Conservation (phyloP, 2,888 invertebrate genomes). For the Stegana nigrithorax region DNA sequence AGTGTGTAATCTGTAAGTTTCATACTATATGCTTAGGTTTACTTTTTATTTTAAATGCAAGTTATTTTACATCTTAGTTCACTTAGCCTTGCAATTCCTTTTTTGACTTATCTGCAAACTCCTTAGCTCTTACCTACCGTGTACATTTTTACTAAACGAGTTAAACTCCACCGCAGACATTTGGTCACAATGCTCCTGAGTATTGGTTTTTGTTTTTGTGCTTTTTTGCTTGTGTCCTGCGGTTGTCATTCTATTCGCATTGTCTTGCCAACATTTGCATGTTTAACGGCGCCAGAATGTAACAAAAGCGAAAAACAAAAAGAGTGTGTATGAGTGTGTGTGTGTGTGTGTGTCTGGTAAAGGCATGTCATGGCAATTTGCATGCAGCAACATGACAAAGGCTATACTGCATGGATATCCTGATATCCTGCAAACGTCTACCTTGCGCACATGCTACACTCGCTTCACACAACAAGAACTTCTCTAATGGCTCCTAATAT, state of each 20-base stretch:
- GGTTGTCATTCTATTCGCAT: not conserved
- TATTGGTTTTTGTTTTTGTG: constrained; percentile 48
- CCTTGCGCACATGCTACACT: constrained; percentile 13
- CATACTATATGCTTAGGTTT: too few species aligned
- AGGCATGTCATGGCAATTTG: constrained; percentile 60
- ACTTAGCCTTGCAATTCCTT: too few species aligned
- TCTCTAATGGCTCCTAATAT: constrained; percentile 54
- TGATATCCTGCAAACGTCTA: not conserved
- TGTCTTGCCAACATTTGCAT: not conserved
- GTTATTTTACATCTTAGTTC: too few species aligned
- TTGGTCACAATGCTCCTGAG: constrained; percentile 53
- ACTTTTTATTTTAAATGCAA: too few species aligned
- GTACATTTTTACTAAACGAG: too few species aligned
- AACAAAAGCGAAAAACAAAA: not conserved
- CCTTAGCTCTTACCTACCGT: too few species aligned
- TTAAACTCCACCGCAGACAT: constrained; percentile 58
- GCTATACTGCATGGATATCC: constrained; percentile 36
- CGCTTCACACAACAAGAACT: constrained; percentile 22
- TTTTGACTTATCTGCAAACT: too few species aligned
- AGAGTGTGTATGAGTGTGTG: not conserved
- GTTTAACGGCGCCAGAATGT: constrained; percentile 1
- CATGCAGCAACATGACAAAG: constrained; percentile 57
- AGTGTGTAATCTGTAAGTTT: too few species aligned
- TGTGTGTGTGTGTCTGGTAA: constrained; percentile 43
- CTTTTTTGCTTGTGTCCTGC: not conserved